Conservation (phyloP, 2,888 invertebrate genomes). For the Cephus sareptanus region DNA sequence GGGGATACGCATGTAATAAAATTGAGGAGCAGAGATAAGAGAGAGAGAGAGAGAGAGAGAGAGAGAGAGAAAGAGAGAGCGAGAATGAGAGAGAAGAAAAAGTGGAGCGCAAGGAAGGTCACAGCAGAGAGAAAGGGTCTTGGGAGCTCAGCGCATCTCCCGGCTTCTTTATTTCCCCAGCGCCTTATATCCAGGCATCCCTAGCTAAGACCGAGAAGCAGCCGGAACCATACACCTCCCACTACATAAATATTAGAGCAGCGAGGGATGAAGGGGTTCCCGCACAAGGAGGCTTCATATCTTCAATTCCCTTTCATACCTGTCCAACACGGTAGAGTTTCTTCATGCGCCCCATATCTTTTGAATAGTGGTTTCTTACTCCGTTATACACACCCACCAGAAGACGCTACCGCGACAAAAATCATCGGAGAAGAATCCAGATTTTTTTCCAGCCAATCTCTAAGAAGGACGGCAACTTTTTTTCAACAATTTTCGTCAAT, state of each 20-base stretch:
- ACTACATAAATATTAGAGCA: constrained; percentile 19
- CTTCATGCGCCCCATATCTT: too few relatives aligned
- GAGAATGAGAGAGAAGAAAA: neutral
- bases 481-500: too few relatives aligned
- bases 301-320: constrained; percentile 13
- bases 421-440: too few relatives aligned
- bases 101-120: constrained; percentile 7
- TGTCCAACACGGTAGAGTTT: too few relatives aligned
- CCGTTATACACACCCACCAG: too few relatives aligned
- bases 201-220: neutral
- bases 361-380: too few relatives aligned
- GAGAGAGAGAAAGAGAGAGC: neutral
- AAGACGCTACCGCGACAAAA: too few relatives aligned
- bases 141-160: constrained; percentile 2
- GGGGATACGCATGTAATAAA: too few relatives aligned
- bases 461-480: too few relatives aligned
- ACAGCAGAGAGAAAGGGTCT: neutral
- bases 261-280: neutral
- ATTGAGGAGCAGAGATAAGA: too few relatives aligned
- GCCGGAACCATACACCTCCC: constrained; percentile 15
- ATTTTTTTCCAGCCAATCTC: too few relatives aligned
- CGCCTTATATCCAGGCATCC: constrained; percentile 13
- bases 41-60: neutral
- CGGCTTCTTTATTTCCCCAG: constrained; percentile 19
- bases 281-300: neutral